phyloP scores from a whole-genome alignment of 2,113 vertebrate genomes.

The Lynx canadensis region DNA sequence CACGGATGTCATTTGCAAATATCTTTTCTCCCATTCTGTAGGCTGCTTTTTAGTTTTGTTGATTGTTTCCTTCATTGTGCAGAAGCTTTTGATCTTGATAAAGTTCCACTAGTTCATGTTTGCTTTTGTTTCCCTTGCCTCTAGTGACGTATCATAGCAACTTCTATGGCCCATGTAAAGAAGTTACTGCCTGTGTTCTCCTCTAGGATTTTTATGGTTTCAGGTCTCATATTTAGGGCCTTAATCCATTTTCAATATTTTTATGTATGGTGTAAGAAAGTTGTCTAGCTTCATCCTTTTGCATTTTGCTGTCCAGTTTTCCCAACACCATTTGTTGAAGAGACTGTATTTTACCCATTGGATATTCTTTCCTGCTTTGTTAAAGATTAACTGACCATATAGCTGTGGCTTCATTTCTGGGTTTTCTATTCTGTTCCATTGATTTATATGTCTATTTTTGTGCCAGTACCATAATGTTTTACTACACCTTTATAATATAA shows the following conservation, averaged over 20 bases:
- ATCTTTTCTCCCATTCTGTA: not conserved
- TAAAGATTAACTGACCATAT: not conserved
- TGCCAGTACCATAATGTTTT: not conserved
- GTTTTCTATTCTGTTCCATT: not conserved
- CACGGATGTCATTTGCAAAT: not conserved
- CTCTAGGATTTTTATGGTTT: not conserved
- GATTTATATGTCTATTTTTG: not conserved
- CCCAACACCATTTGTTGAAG: not conserved
- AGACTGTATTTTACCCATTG: not conserved
- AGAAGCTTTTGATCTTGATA: not conserved
- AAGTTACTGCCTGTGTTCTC: not conserved
- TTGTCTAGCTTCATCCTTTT: not conserved
- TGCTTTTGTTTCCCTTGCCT: not conserved
- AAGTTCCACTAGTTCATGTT: not conserved
- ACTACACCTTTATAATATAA: not conserved
- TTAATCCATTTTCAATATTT: not conserved
- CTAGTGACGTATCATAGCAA: not conserved
- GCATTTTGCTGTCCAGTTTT: not conserved
- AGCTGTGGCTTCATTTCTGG: not conserved
- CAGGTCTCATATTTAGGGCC: not conserved
- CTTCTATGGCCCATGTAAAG: not conserved
- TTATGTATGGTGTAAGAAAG: not conserved
- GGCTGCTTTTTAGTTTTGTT: not conserved
- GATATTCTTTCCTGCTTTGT: not conserved
- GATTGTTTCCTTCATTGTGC: not conserved